Evolutionary conservation across 2,888 invertebrate species (phyloP).

Genomic region (Micropterix aruncella): DNA sequence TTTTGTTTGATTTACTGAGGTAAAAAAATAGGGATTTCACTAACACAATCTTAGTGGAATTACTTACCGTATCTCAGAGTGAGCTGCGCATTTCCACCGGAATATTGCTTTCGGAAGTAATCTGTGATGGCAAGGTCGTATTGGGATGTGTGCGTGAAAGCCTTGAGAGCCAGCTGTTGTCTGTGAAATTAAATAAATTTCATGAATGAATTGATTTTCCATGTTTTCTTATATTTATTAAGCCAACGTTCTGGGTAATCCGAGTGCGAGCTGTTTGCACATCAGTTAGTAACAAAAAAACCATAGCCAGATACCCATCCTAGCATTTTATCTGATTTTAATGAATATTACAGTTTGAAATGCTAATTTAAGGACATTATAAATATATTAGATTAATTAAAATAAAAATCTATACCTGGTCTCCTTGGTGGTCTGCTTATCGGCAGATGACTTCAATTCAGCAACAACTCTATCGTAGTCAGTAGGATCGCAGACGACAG

Average conservation of each 20-base stretch:
- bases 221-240: too few species aligned
- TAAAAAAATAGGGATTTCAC: constrained; percentile 1
- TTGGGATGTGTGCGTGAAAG: constrained; percentile 90
- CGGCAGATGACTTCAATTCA: constrained; percentile 49
- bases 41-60: constrained; percentile 5
- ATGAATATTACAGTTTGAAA: background rate
- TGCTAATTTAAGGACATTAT: constrained; percentile 5
- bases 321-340: too few species aligned
- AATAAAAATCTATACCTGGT: constrained; percentile 42
- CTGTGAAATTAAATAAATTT: constrained; percentile 27
- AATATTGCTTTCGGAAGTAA: constrained; percentile 87
- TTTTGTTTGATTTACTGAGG: background rate
- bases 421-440: constrained; percentile 54
- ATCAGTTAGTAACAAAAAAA: too few species aligned
- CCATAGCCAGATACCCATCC: too few species aligned
- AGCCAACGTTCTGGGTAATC: too few species aligned
- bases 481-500: constrained; percentile 79
- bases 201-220: too few species aligned
- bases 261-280: too few species aligned
- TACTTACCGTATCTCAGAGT: constrained; percentile 70
- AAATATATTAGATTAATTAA: too few species aligned
- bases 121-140: constrained; percentile 93
- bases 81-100: constrained; percentile 61
- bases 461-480: constrained; percentile 69
- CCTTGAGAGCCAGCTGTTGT: constrained; percentile 73